Percentiles rank a stretch among this genome's conserved stretches.
Evolutionary conservation across 2,888 invertebrate genomes (phyloP).

Genomic region (Tetrapedia diversipes): DNA sequence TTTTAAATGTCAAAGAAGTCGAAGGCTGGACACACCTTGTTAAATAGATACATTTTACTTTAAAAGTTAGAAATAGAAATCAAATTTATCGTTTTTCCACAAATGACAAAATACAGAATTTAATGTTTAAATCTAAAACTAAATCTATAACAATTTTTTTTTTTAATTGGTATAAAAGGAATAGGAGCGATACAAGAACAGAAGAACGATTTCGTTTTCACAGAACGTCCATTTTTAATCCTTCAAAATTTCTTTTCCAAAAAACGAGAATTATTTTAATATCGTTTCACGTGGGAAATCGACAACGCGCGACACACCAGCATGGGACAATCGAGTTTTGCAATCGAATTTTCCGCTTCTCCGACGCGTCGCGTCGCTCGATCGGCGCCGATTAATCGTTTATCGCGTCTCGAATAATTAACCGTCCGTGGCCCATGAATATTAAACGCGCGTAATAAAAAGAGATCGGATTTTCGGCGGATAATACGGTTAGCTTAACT

Average conservation of each 20-base stretch:
- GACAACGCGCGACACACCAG: not conserved
- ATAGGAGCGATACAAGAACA: not conserved
- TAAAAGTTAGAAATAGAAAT: too few relatives aligned
- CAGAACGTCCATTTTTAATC: not conserved
- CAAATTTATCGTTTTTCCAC: too few relatives aligned
- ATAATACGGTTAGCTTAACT: slow-evolving; percentile 55
- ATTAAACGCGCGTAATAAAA: slow-evolving; percentile 60
- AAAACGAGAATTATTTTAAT: not conserved
- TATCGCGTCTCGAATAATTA: slow-evolving; percentile 57
- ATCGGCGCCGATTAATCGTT: slow-evolving; percentile 54
- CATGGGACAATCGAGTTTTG: not conserved
- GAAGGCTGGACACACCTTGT: too few relatives aligned
- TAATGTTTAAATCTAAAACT: too few relatives aligned
- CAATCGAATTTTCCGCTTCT: slow-evolving; percentile 39
- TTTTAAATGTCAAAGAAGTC: too few relatives aligned
- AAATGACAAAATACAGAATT: too few relatives aligned
- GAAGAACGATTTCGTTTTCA: too few relatives aligned
- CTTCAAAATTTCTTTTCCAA: not conserved
- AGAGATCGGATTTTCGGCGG: slow-evolving; percentile 54
- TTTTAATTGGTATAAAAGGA: not conserved
- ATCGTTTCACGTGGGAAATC: not conserved
- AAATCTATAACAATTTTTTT: too few relatives aligned
- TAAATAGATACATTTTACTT: too few relatives aligned
- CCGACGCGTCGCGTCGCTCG: slow-evolving; percentile 29
- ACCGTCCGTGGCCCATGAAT: slow-evolving; percentile 54